Percentiles rank a stretch among this genome's conserved stretches.
phyloP scores from a whole-genome alignment of 1,140 invertebrate species.

The Panulirus ornatus region DNA sequence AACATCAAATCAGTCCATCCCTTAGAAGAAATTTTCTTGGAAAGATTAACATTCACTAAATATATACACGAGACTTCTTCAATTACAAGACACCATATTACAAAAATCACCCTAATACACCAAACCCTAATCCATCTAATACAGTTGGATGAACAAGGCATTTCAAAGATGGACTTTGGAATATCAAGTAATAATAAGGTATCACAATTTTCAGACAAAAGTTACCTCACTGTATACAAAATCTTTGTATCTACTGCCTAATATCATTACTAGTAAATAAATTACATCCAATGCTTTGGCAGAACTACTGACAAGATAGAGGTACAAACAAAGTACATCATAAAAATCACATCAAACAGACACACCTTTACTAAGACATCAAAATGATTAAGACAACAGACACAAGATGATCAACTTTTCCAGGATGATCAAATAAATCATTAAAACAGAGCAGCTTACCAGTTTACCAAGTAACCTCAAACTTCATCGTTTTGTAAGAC shows the following conservation, averaged over 20 bases:
- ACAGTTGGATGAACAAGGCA: neutral
- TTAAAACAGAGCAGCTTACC: neutral
- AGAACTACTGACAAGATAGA: neutral
- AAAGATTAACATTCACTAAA: neutral
- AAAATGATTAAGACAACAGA: neutral
- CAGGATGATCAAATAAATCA: neutral
- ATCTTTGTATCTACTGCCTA: neutral
- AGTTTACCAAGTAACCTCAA: neutral
- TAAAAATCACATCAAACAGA: slow-evolving; percentile 2
- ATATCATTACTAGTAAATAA: slow-evolving; percentile 6
- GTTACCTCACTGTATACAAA: neutral
- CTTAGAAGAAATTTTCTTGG: too few species aligned
- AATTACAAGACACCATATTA: neutral
- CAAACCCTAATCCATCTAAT: neutral
- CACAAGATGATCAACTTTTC: neutral
- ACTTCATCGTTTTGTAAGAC: neutral
- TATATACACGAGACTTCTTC: neutral
- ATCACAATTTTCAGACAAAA: slow-evolving; percentile 3
- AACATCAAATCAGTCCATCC: too few species aligned
- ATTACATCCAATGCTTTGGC: neutral
- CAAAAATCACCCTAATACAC: slow-evolving; percentile 5
- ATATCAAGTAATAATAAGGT: neutral
- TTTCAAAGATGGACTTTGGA: neutral
- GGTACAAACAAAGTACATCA: neutral
- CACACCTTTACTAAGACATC: neutral